These are phyloP conservation scores for Nyctibius grandis DNA, from an alignment of 2,797 vertebrate genomes.

Conservation along the genomic window DNA sequence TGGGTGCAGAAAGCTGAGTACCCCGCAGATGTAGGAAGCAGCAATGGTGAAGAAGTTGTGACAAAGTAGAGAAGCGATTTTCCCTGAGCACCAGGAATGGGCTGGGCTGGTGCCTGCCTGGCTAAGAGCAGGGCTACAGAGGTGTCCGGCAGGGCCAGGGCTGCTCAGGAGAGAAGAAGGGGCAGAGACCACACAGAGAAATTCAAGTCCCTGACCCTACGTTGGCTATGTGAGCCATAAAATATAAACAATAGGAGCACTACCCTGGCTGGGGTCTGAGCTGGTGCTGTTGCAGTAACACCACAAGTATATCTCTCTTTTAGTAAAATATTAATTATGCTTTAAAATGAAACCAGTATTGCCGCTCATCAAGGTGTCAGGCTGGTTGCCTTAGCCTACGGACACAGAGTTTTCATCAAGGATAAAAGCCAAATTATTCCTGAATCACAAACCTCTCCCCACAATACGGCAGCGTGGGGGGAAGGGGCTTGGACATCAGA, in stretches of 20 bases:
- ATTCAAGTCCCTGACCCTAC: neutral
- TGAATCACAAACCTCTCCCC: neutral
- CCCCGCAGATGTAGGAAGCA: neutral
- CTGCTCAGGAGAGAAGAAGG: neutral
- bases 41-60: neutral
- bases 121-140: neutral
- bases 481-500: neutral
- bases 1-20: neutral
- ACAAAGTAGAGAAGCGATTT: neutral
- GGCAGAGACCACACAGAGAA: neutral
- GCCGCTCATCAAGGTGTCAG: neutral
- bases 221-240: neutral
- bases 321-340: neutral
- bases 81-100: neutral
- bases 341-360: neutral
- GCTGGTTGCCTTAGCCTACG: neutral
- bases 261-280: neutral
- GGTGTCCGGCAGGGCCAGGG: neutral
- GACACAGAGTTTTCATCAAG: neutral
- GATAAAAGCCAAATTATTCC: neutral
- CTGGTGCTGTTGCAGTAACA: neutral
- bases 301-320: neutral
- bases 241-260: neutral
- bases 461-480: fast-evolving
- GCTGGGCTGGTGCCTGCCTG: neutral